These are phyloP conservation scores for Dendrocincla fuliginosa DNA, from an alignment of 2,797 vertebrate species.

Conservation along the genomic window DNA sequence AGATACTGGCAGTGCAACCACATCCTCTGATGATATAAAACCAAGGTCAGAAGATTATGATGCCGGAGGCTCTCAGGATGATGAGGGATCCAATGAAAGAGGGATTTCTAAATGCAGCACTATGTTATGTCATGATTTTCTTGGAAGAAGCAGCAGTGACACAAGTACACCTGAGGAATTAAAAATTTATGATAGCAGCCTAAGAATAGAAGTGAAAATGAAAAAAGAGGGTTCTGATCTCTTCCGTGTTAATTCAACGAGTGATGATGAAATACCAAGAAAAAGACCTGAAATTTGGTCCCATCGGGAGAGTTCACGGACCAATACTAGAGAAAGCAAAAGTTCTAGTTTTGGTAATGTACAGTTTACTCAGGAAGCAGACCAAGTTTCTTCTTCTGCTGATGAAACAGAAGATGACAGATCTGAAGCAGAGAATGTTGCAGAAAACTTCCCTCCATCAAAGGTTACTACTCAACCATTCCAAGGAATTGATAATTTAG, in stretches of 20 bases:
- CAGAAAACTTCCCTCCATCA: slow-evolving; percentile 57
- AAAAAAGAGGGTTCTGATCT: slow-evolving; percentile 85
- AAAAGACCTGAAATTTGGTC: slow-evolving; percentile 84
- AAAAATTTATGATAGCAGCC: slow-evolving; percentile 90
- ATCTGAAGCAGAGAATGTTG: slow-evolving; percentile 91
- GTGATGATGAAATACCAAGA: slow-evolving; percentile 87
- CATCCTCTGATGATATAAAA: slow-evolving; percentile 98
- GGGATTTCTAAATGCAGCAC: slow-evolving; percentile 94
- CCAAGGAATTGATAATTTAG: slow-evolving; percentile 94
- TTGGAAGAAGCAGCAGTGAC: slow-evolving; percentile 97
- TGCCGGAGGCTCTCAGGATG: slow-evolving; percentile 95
- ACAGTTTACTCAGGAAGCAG: slow-evolving; percentile 82
- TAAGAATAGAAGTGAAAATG: slow-evolving; percentile 90
- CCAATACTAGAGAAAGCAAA: slow-evolving; percentile 74
- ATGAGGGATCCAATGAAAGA: slow-evolving; percentile 92
- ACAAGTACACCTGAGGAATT: slow-evolving; percentile 98
- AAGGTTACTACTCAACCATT: slow-evolving; percentile 82
- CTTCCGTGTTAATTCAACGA: slow-evolving; percentile 84
- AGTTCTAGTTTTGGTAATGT: slow-evolving; percentile 54
- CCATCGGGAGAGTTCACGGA: slow-evolving; percentile 69
- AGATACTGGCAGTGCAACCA: slow-evolving; percentile 92
- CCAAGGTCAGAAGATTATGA: slow-evolving; percentile 98
- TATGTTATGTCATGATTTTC: slow-evolving; percentile 92
- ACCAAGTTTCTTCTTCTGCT: slow-evolving; percentile 90
- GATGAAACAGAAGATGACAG: slow-evolving; percentile 94